Base-by-base conservation (phyloP, 2,113 vertebrate genomes). In the Heterochromis multidens region DNA sequence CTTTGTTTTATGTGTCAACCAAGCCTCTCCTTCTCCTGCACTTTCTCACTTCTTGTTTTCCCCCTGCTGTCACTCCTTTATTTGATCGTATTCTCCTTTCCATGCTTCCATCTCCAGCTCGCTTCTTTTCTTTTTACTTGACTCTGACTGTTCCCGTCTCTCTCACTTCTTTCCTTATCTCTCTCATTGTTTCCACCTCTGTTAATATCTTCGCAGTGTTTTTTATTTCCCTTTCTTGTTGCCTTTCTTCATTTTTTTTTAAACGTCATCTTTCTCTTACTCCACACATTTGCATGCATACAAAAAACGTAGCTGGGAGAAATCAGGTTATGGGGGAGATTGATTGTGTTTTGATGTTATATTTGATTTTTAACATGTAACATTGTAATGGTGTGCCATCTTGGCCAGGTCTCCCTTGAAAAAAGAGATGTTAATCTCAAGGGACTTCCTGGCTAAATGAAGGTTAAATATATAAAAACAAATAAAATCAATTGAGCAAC, bases 1-100 rank as follows among this genome's bases (percentile, higher is more conserved):
- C 85, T 93, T 90, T 93, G 87, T 90, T 91, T 91, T 82, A 77
- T 89, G 82, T 93, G 91, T 92, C 89, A 91, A 86, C 67, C 65
- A 40, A 77, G 62, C 79, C 63, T 78, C 91, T 74, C 60, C 78
- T 76, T 79, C 76, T 60, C 77, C 70, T n/a, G 70, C 4, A 17
- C 70, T 74, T 17, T 78, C 82, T 77, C 83, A 37, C 56, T 77
- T 52, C 76, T 77, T 54, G 23, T 40, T 80, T 62, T 60, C 67
- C 89, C 67, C 89, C 62, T 2, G 3, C 83, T 78, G 56, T 87
- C 86, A 89, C 72, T 85, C 62, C 25, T 87, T 80, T 57, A 89
- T 92, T 93, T 91, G 80, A 93, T 93, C 89, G 72, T 79, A 82
- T 88, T 85, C 83, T 79, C 80, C 40, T 54, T 72, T 8, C 77